phyloP scores from a whole-genome alignment of 2,888 invertebrate species.

The Drosophila cracens region DNA sequence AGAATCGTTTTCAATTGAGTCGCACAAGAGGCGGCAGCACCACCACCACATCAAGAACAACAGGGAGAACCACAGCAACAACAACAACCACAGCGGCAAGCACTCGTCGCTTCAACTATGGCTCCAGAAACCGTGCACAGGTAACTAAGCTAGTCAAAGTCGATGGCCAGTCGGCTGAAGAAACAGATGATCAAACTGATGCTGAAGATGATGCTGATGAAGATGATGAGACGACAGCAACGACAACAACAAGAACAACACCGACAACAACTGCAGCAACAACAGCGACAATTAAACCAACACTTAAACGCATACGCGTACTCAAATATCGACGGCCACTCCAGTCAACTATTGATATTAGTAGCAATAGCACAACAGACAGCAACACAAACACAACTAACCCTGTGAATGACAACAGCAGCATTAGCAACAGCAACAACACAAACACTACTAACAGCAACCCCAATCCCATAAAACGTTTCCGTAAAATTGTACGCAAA shows the following conservation, averaged over 20 bases:
- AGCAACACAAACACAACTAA: constrained; percentile 58
- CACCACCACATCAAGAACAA: constrained; percentile 43
- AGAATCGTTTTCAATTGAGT: constrained; percentile 83
- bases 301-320: constrained; percentile 76
- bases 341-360: constrained; percentile 45
- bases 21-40: constrained; percentile 72
- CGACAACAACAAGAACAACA: constrained; percentile 44
- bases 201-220: constrained; percentile 36
- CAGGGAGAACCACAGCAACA: constrained; percentile 41
- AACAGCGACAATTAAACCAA: constrained; percentile 47
- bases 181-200: constrained; percentile 37
- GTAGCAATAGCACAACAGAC: constrained; percentile 51
- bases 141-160: constrained; percentile 68
- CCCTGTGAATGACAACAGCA: constrained; percentile 22
- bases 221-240: constrained; percentile 46
- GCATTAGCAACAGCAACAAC: constrained; percentile 27
- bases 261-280: constrained; percentile 42
- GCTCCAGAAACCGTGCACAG: constrained; percentile 60
- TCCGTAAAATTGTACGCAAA: constrained; percentile 80
- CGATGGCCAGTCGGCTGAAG: constrained; percentile 50
- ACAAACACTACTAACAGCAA: constrained; percentile 35
- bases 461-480: constrained; percentile 69
- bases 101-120: constrained; percentile 39
- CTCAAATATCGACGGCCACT: constrained; percentile 77
- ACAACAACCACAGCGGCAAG: constrained; percentile 28